phyloP scores from a whole-genome alignment of 92 coral and sea anemone species.

The Palythoa grandiflora region DNA sequence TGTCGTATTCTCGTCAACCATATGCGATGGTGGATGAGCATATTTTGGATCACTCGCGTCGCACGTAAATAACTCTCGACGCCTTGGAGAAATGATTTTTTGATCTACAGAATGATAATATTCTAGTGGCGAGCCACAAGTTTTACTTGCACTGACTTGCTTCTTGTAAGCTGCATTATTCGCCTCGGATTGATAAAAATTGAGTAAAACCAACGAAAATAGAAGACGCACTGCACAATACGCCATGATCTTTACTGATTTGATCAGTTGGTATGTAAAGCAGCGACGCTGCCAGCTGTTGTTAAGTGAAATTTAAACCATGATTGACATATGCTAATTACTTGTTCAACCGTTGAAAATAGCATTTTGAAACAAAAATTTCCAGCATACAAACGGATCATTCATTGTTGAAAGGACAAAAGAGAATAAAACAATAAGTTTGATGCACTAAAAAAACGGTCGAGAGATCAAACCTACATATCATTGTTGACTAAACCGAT shows the following conservation, averaged over 20 bases:
- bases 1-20: conserved; percentile 75
- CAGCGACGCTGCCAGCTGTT: conserved; percentile 70
- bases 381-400: background rate
- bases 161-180: conserved; percentile 81
- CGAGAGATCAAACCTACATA: no score
- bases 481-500: no score
- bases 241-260: conserved; percentile 77
- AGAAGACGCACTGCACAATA: conserved; percentile 24
- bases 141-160: conserved; percentile 65
- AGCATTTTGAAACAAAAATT: background rate
- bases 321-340: conserved; percentile 86
- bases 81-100: conserved; percentile 39
- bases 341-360: conserved; percentile 14
- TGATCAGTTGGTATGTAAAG: conserved; percentile 57
- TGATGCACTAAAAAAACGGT: no score
- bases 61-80: conserved; percentile 52
- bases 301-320: conserved; percentile 80
- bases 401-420: background rate
- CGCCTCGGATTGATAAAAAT: conserved; percentile 55
- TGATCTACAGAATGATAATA: conserved; percentile 62
- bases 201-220: conserved; percentile 36
- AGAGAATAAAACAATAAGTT: background rate
- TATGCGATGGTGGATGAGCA: conserved; percentile 82
- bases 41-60: conserved; percentile 56
- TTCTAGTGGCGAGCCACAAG: conserved; percentile 86